Percentiles rank a stretch among this genome's conserved stretches.
Evolutionary conservation across 2,888 invertebrate genomes (phyloP).

Genomic region (Dolichopus griseipennis): DNA sequence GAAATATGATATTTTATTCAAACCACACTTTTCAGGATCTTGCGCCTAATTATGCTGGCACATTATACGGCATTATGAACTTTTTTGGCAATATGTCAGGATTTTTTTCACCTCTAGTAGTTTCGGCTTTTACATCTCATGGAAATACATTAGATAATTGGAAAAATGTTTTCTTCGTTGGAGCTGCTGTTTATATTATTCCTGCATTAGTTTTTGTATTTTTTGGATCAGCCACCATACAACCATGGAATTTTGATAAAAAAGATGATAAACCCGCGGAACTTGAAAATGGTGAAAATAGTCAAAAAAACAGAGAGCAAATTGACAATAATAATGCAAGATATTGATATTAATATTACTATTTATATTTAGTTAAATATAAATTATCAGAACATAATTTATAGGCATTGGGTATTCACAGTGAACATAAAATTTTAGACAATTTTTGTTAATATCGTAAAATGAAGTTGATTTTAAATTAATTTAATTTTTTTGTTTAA

Average conservation of each 20-base stretch:
- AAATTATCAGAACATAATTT: too few relatives aligned
- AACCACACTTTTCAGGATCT: slow-evolving; percentile 46
- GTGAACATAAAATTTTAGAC: too few relatives aligned
- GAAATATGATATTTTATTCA: background rate
- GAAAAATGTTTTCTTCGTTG: slow-evolving; percentile 65
- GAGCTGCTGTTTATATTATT: slow-evolving; percentile 58
- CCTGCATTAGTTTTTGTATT: slow-evolving; percentile 60
- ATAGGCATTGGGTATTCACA: too few relatives aligned
- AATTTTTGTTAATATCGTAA: too few relatives aligned
- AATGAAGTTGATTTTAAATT: too few relatives aligned
- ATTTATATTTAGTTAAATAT: too few relatives aligned
- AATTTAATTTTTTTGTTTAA: too few relatives aligned
- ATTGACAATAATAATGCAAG: background rate
- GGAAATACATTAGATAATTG: slow-evolving; percentile 66
- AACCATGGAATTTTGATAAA: slow-evolving; percentile 53
- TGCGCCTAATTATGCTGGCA: slow-evolving; percentile 64
- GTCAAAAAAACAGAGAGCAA: background rate
- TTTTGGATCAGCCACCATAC: slow-evolving; percentile 62
- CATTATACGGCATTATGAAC: slow-evolving; percentile 64
- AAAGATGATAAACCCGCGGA: background rate
- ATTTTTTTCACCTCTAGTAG: slow-evolving; percentile 60
- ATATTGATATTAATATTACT: background rate
- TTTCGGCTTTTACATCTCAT: slow-evolving; percentile 45
- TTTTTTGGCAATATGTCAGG: slow-evolving; percentile 62
- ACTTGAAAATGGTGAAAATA: background rate